phyloP scores from a whole-genome alignment of 2,888 invertebrate genomes.

The Clepsis dumicolana region DNA sequence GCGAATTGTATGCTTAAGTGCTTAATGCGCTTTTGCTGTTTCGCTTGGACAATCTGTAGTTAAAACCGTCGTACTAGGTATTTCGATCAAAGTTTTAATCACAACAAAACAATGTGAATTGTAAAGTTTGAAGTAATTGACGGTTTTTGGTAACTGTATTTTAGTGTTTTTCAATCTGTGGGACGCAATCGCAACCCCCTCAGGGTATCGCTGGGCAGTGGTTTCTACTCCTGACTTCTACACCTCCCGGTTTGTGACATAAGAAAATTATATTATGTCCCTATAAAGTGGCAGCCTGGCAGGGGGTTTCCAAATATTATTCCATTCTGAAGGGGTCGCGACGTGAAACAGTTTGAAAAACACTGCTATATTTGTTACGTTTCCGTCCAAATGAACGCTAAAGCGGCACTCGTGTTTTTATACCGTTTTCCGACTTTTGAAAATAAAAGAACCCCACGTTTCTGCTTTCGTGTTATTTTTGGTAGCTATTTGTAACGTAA shows the following conservation, averaged over 20 bases:
- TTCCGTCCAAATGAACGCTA: background rate
- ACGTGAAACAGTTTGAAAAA: too few species aligned
- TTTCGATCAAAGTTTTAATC: conserved; percentile 18
- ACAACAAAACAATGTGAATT: background rate
- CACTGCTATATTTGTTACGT: background rate
- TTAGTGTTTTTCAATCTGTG: too few species aligned
- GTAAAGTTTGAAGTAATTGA: background rate
- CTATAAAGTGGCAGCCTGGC: too few species aligned
- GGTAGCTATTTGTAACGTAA: conserved; percentile 29
- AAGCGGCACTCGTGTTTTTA: background rate
- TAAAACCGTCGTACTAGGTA: background rate
- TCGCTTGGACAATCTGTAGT: background rate
- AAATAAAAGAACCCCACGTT: background rate
- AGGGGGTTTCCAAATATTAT: too few species aligned
- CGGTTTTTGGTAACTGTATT: background rate
- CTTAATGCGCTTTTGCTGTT: conserved; percentile 30
- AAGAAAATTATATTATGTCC: too few species aligned
- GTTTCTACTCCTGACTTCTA: too few species aligned
- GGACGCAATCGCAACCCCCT: too few species aligned
- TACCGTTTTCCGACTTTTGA: background rate
- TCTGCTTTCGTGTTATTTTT: conserved; percentile 12
- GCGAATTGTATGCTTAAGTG: background rate
- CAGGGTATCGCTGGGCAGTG: too few species aligned
- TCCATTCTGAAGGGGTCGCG: too few species aligned
- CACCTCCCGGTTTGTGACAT: too few species aligned